A percentile compares a stretch with the other conserved stretches of the same genome.
Conservation (phyloP, 64 coral and sea anemone species). For the Montipora foliosa region DNA sequence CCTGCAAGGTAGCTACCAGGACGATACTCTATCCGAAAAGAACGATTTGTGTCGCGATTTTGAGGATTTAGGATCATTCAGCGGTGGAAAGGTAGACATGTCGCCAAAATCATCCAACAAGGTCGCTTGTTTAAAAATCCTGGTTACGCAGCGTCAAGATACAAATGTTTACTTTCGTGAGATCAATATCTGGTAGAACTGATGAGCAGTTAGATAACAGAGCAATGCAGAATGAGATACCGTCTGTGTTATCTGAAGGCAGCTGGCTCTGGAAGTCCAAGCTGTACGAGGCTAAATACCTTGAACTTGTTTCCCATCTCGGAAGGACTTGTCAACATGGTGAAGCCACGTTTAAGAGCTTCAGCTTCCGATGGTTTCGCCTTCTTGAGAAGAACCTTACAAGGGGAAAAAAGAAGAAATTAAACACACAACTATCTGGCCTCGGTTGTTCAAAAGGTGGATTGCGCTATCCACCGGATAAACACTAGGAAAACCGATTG, state of each 20-base stretch:
- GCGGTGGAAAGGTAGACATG: background rate
- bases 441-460: too few relatives aligned
- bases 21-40: background rate
- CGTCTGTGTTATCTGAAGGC: slow-evolving; percentile 23
- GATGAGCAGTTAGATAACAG: background rate
- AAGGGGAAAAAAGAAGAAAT: background rate
- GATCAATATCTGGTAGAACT: slow-evolving; percentile 11
- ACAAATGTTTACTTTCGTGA: background rate
- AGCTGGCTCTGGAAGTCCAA: slow-evolving; percentile 42
- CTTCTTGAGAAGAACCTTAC: slow-evolving; percentile 56
- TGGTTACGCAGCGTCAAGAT: background rate
- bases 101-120: background rate
- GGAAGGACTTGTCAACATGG: slow-evolving; percentile 29
- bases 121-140: background rate
- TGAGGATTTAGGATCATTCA: background rate
- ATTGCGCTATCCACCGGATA: too few relatives aligned
- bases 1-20: background rate
- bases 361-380: slow-evolving; percentile 30
- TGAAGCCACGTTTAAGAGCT: slow-evolving; percentile 56
- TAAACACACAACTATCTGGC: background rate
- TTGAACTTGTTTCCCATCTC: slow-evolving; percentile 81
- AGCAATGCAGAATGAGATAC: background rate
- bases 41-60: background rate
- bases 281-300: slow-evolving; percentile 41
- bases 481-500: too few relatives aligned